Percentiles rank a stretch among this genome's conserved stretches.
phyloP scores from a whole-genome alignment of 2,113 vertebrate species.

The Oreamnos americanus region DNA sequence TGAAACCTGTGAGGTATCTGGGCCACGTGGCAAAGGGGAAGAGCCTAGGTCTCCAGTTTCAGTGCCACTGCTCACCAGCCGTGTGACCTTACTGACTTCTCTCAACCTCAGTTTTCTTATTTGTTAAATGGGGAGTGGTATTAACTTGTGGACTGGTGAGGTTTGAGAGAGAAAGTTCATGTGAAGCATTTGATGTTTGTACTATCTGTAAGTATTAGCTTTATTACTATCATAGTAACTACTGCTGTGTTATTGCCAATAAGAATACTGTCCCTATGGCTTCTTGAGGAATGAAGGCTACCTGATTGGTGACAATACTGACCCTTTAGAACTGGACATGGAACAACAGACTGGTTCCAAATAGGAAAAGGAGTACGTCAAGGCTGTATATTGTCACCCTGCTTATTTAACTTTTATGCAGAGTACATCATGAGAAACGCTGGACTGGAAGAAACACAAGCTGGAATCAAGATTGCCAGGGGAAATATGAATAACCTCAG shows the following conservation, averaged over 20 bases:
- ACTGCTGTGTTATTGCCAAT: not conserved
- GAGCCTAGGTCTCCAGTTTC: not conserved
- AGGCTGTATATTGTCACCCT: too few species aligned
- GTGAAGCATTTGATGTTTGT: not conserved
- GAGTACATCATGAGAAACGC: too few species aligned
- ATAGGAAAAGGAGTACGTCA: too few species aligned
- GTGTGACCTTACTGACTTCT: not conserved
- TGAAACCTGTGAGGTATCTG: not conserved
- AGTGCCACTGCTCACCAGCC: not conserved
- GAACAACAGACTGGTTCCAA: too few species aligned
- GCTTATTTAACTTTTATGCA: too few species aligned
- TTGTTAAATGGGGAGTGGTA: not conserved
- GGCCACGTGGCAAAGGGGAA: not conserved
- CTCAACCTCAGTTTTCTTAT: conserved; percentile 20
- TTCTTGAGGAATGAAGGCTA: not conserved
- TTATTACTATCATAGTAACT: not conserved
- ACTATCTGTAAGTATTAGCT: not conserved
- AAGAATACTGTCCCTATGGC: not conserved
- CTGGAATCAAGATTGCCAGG: too few species aligned
- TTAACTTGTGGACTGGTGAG: not conserved
- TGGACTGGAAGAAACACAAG: too few species aligned
- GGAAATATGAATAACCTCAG: too few species aligned
- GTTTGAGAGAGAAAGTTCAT: not conserved
- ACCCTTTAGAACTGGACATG: not conserved
- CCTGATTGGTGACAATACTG: not conserved